Evolutionary conservation across 37 sponge, comb jelly and placozoan species (phyloP).

Genomic region (Geodia barretti): DNA sequence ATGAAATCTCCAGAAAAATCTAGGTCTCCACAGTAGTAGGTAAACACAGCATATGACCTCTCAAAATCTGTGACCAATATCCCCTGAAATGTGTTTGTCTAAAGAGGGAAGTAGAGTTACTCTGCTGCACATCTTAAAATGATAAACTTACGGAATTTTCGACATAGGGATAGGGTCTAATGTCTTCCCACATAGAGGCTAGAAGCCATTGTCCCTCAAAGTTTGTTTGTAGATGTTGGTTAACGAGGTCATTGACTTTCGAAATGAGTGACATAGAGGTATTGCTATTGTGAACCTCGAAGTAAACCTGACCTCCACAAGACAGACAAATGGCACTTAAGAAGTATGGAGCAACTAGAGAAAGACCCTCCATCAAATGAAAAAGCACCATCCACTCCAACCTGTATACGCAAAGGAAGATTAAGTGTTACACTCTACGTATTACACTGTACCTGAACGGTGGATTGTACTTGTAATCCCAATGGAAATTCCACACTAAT

Average conservation of each 20-base stretch:
- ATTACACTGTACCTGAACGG: no score
- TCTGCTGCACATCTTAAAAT: no score
- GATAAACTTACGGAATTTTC: background rate
- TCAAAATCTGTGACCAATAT: background rate
- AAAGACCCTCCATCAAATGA: background rate
- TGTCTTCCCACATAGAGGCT: background rate
- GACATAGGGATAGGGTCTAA: no score
- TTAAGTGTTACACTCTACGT: no score
- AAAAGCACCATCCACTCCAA: background rate
- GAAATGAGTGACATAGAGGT: background rate
- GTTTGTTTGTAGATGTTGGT: background rate
- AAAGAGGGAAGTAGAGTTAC: no score
- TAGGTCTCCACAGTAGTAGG: background rate
- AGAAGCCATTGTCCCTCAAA: background rate
- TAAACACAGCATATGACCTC: slow-evolving; percentile 16
- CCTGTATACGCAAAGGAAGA: background rate
- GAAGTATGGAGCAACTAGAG: background rate
- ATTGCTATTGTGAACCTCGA: background rate
- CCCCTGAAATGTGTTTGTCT: slow-evolving; percentile 18
- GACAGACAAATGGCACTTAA: no score
- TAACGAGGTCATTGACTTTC: no score
- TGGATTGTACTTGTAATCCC: no score
- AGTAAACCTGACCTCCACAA: background rate
- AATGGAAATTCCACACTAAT: background rate
- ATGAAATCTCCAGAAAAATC: background rate